These are phyloP conservation scores for Creontiades dilutus DNA, from an alignment of 2,888 invertebrate species.

Conservation along the genomic window DNA sequence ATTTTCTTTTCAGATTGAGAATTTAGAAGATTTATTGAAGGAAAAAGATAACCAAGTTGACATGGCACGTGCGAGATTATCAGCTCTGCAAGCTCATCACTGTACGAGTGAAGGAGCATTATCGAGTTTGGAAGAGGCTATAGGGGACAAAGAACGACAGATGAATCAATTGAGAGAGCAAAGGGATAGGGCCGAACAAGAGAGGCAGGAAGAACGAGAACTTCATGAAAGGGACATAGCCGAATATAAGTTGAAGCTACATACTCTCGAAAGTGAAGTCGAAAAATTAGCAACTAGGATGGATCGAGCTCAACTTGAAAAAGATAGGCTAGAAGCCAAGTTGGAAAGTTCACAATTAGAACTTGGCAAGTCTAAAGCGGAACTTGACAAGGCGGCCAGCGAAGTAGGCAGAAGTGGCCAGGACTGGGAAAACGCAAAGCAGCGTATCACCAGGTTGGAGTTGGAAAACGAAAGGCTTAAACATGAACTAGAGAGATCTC, in stretches of 20 bases:
- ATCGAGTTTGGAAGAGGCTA: slow-evolving; percentile 95
- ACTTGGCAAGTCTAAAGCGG: slow-evolving; percentile 95
- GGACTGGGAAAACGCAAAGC: slow-evolving; percentile 92
- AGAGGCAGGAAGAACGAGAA: slow-evolving; percentile 97
- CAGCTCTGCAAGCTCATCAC: slow-evolving; percentile 96
- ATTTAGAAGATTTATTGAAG: slow-evolving; percentile 96
- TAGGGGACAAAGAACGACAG: slow-evolving; percentile 98
- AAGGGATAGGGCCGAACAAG: slow-evolving; percentile 95
- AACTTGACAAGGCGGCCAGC: slow-evolving; percentile 93
- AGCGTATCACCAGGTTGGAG: slow-evolving; percentile 90
- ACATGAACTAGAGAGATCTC: slow-evolving; percentile 90
- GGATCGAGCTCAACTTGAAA: slow-evolving; percentile 93
- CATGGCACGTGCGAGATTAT: slow-evolving; percentile 92
- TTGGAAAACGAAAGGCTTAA: slow-evolving; percentile 93
- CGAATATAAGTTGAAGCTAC: slow-evolving; percentile 96
- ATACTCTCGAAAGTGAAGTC: slow-evolving; percentile 93
- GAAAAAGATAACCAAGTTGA: slow-evolving; percentile 99
- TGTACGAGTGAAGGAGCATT: slow-evolving; percentile 95
- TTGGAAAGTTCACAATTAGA: slow-evolving; percentile 95
- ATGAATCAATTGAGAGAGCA: slow-evolving; percentile 96
- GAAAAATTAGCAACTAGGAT: slow-evolving; percentile 92
- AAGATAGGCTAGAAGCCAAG: slow-evolving; percentile 93
- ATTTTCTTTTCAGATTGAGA: slow-evolving; percentile 88
- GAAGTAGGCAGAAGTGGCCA: slow-evolving; percentile 93
- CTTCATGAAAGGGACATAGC: slow-evolving; percentile 90